Evolutionary conservation across 1,140 invertebrate genomes (phyloP).

Genomic region (Lucilia sericata): DNA sequence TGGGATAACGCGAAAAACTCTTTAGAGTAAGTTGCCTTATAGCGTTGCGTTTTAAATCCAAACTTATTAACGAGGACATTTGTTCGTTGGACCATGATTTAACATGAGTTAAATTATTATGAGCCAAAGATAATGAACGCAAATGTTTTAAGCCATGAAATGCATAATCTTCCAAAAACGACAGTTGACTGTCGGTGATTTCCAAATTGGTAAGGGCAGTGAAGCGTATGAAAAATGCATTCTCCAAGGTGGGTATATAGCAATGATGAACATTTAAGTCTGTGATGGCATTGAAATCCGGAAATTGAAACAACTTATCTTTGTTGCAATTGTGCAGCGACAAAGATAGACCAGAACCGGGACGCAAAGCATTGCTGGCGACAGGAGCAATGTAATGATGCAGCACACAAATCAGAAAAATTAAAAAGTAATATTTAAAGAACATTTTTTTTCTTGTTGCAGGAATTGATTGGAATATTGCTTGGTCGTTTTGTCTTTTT

Average conservation of each 20-base stretch:
- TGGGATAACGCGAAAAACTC: conserved; percentile 55
- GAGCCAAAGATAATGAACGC: conserved; percentile 53
- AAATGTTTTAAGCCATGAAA: conserved; percentile 55
- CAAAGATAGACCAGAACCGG: neutral
- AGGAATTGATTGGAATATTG: neutral
- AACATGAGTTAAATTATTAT: conserved; percentile 57
- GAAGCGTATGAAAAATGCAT: conserved; percentile 57
- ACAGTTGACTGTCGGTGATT: conserved; percentile 53
- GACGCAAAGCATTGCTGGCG: neutral
- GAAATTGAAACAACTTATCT: conserved; percentile 41
- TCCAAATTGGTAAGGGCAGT: conserved; percentile 53
- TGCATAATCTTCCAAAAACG: conserved; percentile 52
- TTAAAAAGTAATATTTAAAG: neutral
- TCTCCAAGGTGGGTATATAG: conserved; percentile 54
- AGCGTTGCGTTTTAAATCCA: conserved; percentile 59
- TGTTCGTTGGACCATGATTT: conserved; percentile 58
- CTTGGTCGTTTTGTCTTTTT: neutral
- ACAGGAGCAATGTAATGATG: neutral
- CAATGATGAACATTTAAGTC: conserved; percentile 55
- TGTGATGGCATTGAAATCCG: conserved; percentile 41
- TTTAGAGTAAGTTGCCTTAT: conserved; percentile 47
- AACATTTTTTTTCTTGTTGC: neutral
- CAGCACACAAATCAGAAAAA: neutral
- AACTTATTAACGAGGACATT: conserved; percentile 50
- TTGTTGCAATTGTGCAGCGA: conserved; percentile 43